Base-by-base conservation (phyloP, 2,888 invertebrate species). In the Tinea pellionella region DNA sequence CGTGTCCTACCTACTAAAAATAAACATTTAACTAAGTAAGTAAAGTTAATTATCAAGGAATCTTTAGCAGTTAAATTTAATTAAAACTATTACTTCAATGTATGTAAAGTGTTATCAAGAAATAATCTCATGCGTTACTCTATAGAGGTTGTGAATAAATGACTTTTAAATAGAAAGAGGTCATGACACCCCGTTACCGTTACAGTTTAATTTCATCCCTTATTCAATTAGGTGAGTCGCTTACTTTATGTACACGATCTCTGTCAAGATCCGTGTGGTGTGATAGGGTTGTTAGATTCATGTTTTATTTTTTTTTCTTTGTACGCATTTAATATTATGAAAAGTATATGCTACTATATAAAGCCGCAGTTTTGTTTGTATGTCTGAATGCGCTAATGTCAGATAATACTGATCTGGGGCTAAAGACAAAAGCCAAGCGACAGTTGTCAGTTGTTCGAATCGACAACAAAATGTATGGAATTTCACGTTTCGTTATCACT, bases 151-250 rank as follows among this genome's bases (percentile, higher is more conserved):
- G 63, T 63, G 67, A 70, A 71, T 63, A 66, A 70, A 71, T 71
- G 75, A 69, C 80, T 84, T 84, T 84, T 85, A 83, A 85, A 85
- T 85, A 83, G 82, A 84, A 85, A 85, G 80, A 83, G 84, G 83
- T 79, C 78, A 78, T 76, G 74, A 73, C 69, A 42, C 59, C 61
- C 61, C 72, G 74, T 66, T 66, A 73, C 61, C 72, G 74, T 66
- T 66, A 73, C 71, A 71, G 73, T 80, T 81, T 81, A 80, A 83
- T 84, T 83, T 78, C 77, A 80, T 77, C 84, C 83, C 83, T 82
- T 74, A 80, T 82, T 82, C 81, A 83, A 85, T 85, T 84, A 84
- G 78, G 79, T 74, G 75, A 78, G 76, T 77, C 74, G 72, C 77
- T 74, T 77, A 56, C 60, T 42, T 77, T 78, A 77, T 75, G 77